Conservation (phyloP, 1,140 invertebrate genomes). For the Cyrtorhinus lividipennis region DNA sequence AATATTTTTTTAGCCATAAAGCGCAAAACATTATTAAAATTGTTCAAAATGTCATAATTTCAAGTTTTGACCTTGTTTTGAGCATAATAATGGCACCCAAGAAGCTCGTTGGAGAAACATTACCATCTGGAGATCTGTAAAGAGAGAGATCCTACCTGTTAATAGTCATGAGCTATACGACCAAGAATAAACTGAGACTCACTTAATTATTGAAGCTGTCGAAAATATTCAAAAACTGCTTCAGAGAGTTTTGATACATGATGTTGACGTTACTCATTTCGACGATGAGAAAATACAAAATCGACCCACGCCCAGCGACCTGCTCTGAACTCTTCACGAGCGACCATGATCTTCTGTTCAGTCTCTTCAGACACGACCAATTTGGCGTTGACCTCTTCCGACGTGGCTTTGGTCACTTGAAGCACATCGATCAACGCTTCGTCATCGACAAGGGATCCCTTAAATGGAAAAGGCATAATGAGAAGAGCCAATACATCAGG, state of each 20-base stretch:
- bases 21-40: no score
- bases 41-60: no score
- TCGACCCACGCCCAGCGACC: constrained; percentile 83
- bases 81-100: no score
- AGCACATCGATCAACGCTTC: constrained; percentile 87
- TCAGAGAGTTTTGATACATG: constrained; percentile 94
- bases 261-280: constrained; percentile 94
- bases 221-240: constrained; percentile 88
- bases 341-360: constrained; percentile 83
- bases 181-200: no score
- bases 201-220: constrained; percentile 87
- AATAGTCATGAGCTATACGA: no score
- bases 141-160: no score
- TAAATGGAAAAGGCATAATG: constrained; percentile 21
- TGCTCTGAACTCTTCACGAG: constrained; percentile 88
- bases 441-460: constrained; percentile 87
- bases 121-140: no score
- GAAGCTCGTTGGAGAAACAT: no score
- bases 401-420: constrained; percentile 81
- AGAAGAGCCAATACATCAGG: background rate
- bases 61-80: no score
- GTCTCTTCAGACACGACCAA: constrained; percentile 78
- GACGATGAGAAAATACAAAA: constrained; percentile 90
- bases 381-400: constrained; percentile 89
- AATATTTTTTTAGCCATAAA: no score